Base-by-base conservation (phyloP, 2,113 vertebrate species). In the Camarhynchus parvulus region DNA sequence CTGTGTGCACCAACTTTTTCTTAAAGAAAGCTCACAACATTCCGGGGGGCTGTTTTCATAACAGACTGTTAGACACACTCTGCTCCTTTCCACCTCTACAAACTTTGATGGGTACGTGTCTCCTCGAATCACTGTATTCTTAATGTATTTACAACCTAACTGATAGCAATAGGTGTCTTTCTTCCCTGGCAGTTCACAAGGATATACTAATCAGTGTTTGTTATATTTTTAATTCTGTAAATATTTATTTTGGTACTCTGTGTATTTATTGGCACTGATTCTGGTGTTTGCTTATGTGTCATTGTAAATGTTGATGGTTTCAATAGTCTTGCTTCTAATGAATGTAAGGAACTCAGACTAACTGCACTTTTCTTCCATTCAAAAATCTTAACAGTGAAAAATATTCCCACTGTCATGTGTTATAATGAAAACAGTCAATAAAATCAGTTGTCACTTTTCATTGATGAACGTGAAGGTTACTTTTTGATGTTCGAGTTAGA, bases 221-320 rank as follows among this genome's bases (percentile, higher is more conserved):
- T 93, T 95, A 94, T 97, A 97, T 98, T 98, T 98, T 98, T 97
- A 98, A 97, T 96, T 95, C 83, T 98, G 97, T 98, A 98, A 97
- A 97, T 98, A 98, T 98, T 98, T 98, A 97, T 98, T 98, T 98
- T 97, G 97, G 93, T 97, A 97, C 97, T 97, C 93, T 97, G 96
- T 97, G 96, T 96, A 98, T 98, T 97, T 97, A 97, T 98, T 96
- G 96, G 94, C 95, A 96, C 96, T 96, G 94, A 94, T 95, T 96
- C 94, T 96, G 96, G 89, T 97, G 92, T 93, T 97, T 96, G 97
- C 95, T 96, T 93, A 89, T 79, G 90, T 95, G 86, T 92, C 92
- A 96, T 83, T 95, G 96, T 97, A 97, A 97, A 97, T 96, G 97
- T 97, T 96, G 88, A 96, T 97, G 96, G 84, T 97, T 98, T 97